Evolutionary conservation across 2,797 vertebrate species (phyloP).

Genomic region (Gallinago stenura): DNA sequence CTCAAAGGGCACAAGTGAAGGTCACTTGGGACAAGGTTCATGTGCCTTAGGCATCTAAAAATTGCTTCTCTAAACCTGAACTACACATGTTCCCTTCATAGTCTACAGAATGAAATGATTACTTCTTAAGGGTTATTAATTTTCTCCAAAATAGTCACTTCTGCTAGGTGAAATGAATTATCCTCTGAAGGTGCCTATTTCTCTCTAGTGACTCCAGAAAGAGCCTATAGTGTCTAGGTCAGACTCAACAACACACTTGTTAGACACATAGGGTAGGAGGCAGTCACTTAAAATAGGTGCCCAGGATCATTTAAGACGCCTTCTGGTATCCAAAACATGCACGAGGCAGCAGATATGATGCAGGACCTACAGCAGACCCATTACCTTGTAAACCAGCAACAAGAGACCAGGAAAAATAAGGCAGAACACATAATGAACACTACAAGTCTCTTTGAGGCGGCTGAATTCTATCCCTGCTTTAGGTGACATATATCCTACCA

Average conservation of each 20-base stretch:
- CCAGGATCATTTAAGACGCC: not conserved
- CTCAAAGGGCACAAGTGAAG: not conserved
- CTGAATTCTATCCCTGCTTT: not conserved
- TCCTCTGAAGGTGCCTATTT: not conserved
- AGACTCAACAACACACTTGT: not conserved
- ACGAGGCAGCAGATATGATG: not conserved
- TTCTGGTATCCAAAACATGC: not conserved
- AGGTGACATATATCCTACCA: not conserved
- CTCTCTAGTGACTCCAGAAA: not conserved
- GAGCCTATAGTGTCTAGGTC: accelerated
- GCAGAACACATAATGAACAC: not conserved
- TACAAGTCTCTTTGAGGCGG: not conserved
- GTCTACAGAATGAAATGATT: not conserved
- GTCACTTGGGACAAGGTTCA: not conserved
- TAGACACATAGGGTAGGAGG: not conserved
- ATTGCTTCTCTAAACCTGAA: not conserved
- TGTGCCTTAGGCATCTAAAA: not conserved
- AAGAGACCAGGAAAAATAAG: not conserved
- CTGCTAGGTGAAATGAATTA: not conserved
- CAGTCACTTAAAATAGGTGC: not conserved
- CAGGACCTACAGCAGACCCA: not conserved
- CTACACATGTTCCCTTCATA: not conserved
- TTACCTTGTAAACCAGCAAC: not conserved
- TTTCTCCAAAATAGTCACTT: not conserved
- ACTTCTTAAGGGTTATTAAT: not conserved